Evolutionary conservation across 2,797 vertebrate genomes (phyloP), one percentile per base, ranked within the genome.

Genomic region (Emys orbicularis): DNA sequence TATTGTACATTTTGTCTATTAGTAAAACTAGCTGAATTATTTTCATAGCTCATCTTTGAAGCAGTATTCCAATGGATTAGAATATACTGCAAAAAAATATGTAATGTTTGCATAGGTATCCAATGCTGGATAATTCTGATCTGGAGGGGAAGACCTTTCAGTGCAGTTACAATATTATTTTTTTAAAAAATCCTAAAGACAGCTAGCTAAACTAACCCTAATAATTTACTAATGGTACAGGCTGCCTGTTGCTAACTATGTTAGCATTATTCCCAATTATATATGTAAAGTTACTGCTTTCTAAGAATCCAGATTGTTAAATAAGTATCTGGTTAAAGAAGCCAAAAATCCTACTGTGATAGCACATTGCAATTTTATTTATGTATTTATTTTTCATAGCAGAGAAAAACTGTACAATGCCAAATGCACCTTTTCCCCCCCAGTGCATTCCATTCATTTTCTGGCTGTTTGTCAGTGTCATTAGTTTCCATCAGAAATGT

Each of bases 391-490:
- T 56, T 79, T 82, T 87, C 81, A 1, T 34, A 56, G 85, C 81
- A 11, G 41, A 76, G 6, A 13, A 81, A 79, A 84, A 47, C 7
- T 0, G 0, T 54, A 52, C 50, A 87, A 56, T 47, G 68, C 61
- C 50, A 74, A 90, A 90, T 4, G 2, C 49, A 21, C 92, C 83
- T 84, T 44, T 34, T 85, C 80, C 0, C 10, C 0, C 10, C 65
- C 72, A 23, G 6, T 52, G 81, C 76, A 25, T 79, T 88, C 84
- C 44, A 76, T 93, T 89, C 12, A 16, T 41, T 37, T 90, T 94
- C 88, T 90, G 29, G 41, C 41, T 86, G 52, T 57, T 93, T 56
- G 85, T 61, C 79, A 79, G 79, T 87, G 95, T 90, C 92, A 89
- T 82, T 82, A 56, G 54, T 37, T 90, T 27, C 15, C 27, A 89